A percentile compares a stretch with the other conserved stretches of the same genome.
These are phyloP conservation scores for Pterocles burchelli DNA, from an alignment of 2,113 vertebrate species.

Conservation along the genomic window DNA sequence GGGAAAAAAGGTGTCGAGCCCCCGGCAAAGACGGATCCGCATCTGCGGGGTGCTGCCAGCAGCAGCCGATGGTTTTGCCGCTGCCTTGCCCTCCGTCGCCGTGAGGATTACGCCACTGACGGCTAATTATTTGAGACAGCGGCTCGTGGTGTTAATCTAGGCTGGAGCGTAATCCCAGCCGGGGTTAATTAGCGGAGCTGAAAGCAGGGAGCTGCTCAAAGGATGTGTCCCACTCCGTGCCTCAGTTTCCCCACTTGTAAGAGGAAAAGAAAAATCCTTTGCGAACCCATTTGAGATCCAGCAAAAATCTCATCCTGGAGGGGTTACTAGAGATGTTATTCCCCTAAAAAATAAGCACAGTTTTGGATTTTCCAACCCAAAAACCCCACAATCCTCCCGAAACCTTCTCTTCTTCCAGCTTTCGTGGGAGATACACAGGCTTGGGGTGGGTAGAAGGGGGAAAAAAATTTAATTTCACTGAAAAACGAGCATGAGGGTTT, in stretches of 20 bases:
- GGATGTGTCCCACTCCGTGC: rapidly evolving
- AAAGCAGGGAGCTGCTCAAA: not conserved
- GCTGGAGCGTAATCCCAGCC: not conserved
- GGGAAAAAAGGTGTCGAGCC: rapidly evolving
- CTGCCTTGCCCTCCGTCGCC: rapidly evolving
- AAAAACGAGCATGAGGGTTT: rapidly evolving
- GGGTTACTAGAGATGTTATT: not conserved
- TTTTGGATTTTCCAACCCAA: not conserved
- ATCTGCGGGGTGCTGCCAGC: not conserved
- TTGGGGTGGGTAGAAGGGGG: not conserved
- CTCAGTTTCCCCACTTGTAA: not conserved
- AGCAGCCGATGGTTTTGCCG: rapidly evolving
- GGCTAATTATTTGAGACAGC: not conserved
- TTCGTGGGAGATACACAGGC: rapidly evolving
- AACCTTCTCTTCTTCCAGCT: not conserved
- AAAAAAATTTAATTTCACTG: rapidly evolving
- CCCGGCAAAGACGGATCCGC: rapidly evolving
- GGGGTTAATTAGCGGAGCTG: not conserved
- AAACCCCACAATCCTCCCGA: not conserved
- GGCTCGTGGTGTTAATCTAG: not conserved
- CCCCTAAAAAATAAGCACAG: rapidly evolving
- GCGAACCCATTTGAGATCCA: not conserved
- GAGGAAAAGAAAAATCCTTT: not conserved
- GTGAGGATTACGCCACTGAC: not conserved
- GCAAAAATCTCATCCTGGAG: not conserved